Conservation (phyloP, 2,888 invertebrate genomes). For the Amblyteles armatorius region DNA sequence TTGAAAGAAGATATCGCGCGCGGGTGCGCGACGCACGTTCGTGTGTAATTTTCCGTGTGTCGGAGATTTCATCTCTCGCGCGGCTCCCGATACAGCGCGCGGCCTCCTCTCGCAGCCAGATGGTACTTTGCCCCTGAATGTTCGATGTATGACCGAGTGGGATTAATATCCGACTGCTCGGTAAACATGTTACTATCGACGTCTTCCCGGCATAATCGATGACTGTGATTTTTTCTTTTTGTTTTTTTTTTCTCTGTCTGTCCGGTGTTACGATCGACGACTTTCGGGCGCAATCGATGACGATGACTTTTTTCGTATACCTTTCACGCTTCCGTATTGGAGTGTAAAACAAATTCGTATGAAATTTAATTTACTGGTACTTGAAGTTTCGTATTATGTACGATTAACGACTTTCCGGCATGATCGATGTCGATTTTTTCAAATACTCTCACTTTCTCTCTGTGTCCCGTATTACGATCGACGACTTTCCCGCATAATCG, state of each 20-base stretch:
- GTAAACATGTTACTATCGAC: constrained; percentile 36
- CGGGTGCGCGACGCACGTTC: constrained; percentile 24
- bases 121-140: constrained; percentile 40
- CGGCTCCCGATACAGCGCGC: constrained; percentile 12
- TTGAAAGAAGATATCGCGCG: constrained; percentile 59
- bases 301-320: no score
- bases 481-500: no score
- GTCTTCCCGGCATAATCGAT: constrained; percentile 12
- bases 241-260: no score
- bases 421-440: no score
- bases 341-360: no score
- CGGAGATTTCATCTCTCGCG: constrained; percentile 28
- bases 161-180: constrained; percentile 19
- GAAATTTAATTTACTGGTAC: background rate
- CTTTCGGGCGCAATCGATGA: no score
- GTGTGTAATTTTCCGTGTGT: background rate
- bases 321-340: no score
- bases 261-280: no score
- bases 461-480: no score
- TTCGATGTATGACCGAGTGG: constrained; percentile 22
- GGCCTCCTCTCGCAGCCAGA: constrained; percentile 43
- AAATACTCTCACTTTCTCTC: no score
- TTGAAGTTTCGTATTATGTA: no score
- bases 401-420: no score
- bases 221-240: background rate